phyloP scores from a whole-genome alignment of 2,797 vertebrate species.

The Platalea minor region DNA sequence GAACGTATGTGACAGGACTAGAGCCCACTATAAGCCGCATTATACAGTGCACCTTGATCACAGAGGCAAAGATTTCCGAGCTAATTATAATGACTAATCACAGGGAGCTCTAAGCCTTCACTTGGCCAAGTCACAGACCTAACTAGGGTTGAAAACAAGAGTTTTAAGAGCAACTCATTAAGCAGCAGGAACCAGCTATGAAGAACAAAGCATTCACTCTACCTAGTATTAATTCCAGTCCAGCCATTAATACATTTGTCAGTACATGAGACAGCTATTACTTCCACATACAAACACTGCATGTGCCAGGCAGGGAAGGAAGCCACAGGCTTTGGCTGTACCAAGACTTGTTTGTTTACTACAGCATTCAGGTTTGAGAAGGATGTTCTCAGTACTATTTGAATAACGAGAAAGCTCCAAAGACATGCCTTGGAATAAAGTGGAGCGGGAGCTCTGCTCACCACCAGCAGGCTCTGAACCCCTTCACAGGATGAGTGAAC shows the following conservation, averaged over 20 bases:
- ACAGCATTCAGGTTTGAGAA: conserved; percentile 9
- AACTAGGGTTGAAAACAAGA: conserved; percentile 48
- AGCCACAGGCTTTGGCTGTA: conserved; percentile 51
- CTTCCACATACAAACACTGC: conserved; percentile 38
- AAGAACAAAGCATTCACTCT: conserved; percentile 44
- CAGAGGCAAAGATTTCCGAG: conserved; percentile 53
- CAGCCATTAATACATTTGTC: conserved; percentile 53
- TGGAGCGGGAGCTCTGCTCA: not conserved
- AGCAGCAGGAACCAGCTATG: conserved; percentile 48
- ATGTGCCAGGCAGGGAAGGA: conserved; percentile 44
- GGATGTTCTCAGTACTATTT: not conserved
- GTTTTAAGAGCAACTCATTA: conserved; percentile 63
- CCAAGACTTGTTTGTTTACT: conserved; percentile 30
- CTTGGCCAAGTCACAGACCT: conserved; percentile 55
- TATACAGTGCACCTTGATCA: conserved; percentile 43
- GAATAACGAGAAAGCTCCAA: not conserved
- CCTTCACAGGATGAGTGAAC: rapidly evolving
- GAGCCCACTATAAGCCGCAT: conserved; percentile 37
- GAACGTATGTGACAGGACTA: conserved; percentile 21
- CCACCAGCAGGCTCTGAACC: not conserved
- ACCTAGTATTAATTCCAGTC: conserved; percentile 50
- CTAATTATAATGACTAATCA: conserved; percentile 67
- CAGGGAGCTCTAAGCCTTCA: conserved; percentile 53
- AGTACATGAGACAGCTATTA: conserved; percentile 47
- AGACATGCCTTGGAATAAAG: not conserved